Conservation (phyloP, 2,888 invertebrate genomes). For the Perdita meconis region DNA sequence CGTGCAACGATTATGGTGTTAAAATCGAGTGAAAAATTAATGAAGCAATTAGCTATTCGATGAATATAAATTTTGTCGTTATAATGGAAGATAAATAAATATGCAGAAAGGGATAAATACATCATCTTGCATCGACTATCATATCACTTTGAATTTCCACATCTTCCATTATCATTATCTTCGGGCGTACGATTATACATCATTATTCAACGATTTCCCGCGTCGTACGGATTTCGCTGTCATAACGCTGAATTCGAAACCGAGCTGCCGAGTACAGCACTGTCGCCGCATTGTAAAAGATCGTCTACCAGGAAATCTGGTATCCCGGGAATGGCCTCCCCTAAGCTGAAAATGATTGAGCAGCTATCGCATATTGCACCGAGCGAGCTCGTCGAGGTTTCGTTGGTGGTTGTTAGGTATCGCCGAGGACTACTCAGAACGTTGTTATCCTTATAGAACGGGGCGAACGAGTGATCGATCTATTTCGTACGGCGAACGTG, state of each 20-base stretch:
- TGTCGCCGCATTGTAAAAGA: conserved; percentile 52
- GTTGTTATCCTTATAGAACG: conserved; percentile 55
- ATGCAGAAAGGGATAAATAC: no score
- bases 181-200: no score
- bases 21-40: no score
- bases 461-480: conserved; percentile 69
- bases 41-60: no score
- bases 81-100: no score
- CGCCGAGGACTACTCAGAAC: conserved; percentile 60
- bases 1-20: no score
- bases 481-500: conserved; percentile 55
- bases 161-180: not conserved
- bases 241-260: conserved; percentile 5
- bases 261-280: conserved; percentile 10
- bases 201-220: no score
- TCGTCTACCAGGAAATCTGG: conserved; percentile 75
- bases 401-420: conserved; percentile 65
- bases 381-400: conserved; percentile 38
- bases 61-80: no score
- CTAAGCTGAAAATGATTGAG: conserved; percentile 80
- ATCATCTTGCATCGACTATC: not conserved
- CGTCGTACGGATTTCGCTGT: not conserved
- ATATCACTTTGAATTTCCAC: conserved; percentile 13
- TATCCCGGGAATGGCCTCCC: conserved; percentile 57
- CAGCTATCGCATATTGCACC: conserved; percentile 74